Evolutionary conservation across 1,140 invertebrate genomes (phyloP), one percentile per base, ranked within the genome.

Genomic region (Heliconius hewitsoni): DNA sequence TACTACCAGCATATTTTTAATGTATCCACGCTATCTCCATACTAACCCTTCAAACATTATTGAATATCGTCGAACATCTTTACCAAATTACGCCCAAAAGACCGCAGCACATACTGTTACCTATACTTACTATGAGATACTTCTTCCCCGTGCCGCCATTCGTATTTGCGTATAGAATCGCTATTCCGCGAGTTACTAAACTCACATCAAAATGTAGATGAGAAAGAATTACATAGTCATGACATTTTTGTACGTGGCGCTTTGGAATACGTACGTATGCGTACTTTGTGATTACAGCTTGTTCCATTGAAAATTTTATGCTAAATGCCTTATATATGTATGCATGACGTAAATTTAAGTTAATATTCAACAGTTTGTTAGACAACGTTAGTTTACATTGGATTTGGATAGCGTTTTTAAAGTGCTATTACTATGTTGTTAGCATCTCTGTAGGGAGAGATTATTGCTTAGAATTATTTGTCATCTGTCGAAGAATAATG

Each of bases 131-230:
- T 73, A 9, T 71, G 46, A 80, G 42, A 46, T 46, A 46, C 79
- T 46, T 81, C 75, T 76, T 46, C 80, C 72, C 39, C 30, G 73
- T 57, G 42, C 70, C 78, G 80, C 81, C 80, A 57, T 84, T 52
- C 50, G 50, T 86, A 86, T 86, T 87, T 88, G 87, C 85, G 83
- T 84, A 86, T 84, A 82, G 84, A 85, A 87, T 87, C 83, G 84
- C 81, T 83, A 86, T 84, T 86, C 86, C 83, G 87, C 81, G 84
- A 89, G 82, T 87, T 86, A 77, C 82, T 78, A 80, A 85, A 87
- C 85, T 85, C 87, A 77, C 84, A 87, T 90, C 88, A 87, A 90
- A 88, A 88, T 88, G 87, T 81, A 88, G 83, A 88, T 88, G 84
- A 85, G 82, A 76, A 76, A 72, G 82, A 84, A 86, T 86, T 84